Base-by-base conservation (phyloP, 2,113 vertebrate genomes). In the Aptenodytes forsteri region DNA sequence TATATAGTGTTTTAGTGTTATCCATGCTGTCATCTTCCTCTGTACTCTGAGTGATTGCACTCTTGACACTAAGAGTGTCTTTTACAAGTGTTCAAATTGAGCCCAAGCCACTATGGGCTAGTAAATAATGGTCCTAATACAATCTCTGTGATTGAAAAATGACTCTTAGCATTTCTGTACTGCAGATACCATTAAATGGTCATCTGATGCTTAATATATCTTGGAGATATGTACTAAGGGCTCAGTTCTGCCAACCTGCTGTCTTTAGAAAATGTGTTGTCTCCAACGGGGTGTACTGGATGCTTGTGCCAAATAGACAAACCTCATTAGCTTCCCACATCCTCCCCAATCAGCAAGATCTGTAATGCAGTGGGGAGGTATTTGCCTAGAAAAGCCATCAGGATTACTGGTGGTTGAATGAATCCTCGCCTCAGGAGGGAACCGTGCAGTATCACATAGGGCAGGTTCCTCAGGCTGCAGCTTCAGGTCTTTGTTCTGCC, bases 391-490 rank as follows among this genome's bases (percentile, higher is more conserved):
- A 59, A 49, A 75, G 7, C 58, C 72, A 5, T 16, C 47, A 34
- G 38, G 30, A 3, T 47, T 22, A 7, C 26, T 32, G n/a, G 20
- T 40, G 29, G 14, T 3, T 16, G 67, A 36, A 8, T 3, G 36
- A 36, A 38, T 49, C 22, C 29, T 50, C 30, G 75, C 13, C 4
- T 42, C 29, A 9, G 77, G 40, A 83, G 50, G n/a, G 42, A 75
- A 7, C n/a, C 0, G 0, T 9, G n/a, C 13, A 16, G n/a, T 55
- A 34, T n/a, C 1, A 0, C 17, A 5, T 5, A 21, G 54, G 32
- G 8, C 40, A 47, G 67, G 44, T 59, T 42, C 56, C 49, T 61
- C 70, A 38, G 49, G 27, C 21, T 9, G 30, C 50, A 30, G 29
- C 40, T 50, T 50, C 49, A n/a, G 36, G 9, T 47, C 16, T 13